Evolutionary conservation across 2,113 vertebrate genomes (phyloP), one percentile per base, ranked within the genome.

Genomic region (Urocolius indicus): DNA sequence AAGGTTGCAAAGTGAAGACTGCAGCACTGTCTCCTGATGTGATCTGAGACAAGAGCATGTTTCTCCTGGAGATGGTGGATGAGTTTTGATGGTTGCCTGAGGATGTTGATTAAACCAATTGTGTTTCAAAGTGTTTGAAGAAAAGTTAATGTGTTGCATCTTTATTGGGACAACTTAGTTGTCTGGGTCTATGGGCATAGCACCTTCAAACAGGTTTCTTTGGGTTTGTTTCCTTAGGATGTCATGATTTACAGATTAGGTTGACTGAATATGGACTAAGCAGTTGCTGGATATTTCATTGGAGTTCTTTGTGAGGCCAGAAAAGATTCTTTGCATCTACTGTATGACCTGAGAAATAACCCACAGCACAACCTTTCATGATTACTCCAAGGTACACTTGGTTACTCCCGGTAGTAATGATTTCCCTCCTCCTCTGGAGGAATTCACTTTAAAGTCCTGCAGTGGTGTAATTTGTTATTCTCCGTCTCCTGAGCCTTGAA

Each of bases 81-180:
- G 5, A 38, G 7, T 49, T 73, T n/a, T 89, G 88, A 67, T 63
- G 68, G 73, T 91, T 1, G 1, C 67, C 85, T 54, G 82, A 81
- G 68, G 92, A 84, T 58, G 55, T 26, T 23, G 79, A 80, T 93
- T 41, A 66, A 90, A 85, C 36, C 0, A 3, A 7, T 21, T 54
- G 65, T 9, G 0, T 77, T 90, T 57, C 23, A 12, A 45, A 76
- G 41, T 49, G 79, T 80, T 90, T 85, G 32, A 65, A 86, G 85
- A 93, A 69, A 62, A 83, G 85, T 92, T 92, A 77, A 73, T 76
- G 30, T 90, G 79, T 88, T 85, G 79, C 75, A 15, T 61, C 71
- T 51, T 73, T n/a, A 46, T 54, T 65, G 94, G 59, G 66, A 22
- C 54, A 52, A 14, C 81, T 58, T 43, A 13, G 62, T 45, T 41